Evolutionary conservation across 2,888 invertebrate genomes (phyloP).

Genomic region (Schizotus pectinicornis): DNA sequence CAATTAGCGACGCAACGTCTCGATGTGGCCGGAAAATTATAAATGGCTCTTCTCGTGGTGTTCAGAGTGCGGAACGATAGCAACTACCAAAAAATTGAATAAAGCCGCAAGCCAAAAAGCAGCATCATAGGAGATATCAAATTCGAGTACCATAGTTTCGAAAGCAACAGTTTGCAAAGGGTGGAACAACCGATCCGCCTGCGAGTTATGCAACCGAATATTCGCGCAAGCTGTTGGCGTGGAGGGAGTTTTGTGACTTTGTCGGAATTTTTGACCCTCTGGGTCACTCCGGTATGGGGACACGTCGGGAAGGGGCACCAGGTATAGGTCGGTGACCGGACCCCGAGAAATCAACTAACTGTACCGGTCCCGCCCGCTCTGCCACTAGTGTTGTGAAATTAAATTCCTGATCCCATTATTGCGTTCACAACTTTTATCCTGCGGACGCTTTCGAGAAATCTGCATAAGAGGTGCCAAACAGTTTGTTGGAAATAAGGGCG

Average conservation of each 20-base stretch:
- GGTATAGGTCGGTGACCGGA: constrained; percentile 22
- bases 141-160: no score
- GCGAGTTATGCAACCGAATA: constrained; percentile 20
- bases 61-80: background rate
- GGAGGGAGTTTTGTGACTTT: background rate
- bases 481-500: background rate
- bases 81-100: constrained; percentile 12
- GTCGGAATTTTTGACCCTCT: background rate
- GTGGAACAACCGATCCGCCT: constrained; percentile 13
- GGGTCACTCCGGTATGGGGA: no score
- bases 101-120: background rate
- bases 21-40: no score
- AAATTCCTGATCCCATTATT: constrained; percentile 20
- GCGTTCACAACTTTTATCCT: constrained; percentile 1
- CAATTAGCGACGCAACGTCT: background rate
- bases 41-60: background rate
- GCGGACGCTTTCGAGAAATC: background rate
- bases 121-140: no score
- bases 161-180: no score
- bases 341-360: constrained; percentile 12
- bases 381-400: constrained; percentile 16
- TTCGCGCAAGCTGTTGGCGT: background rate
- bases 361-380: constrained; percentile 20
- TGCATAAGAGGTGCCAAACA: background rate
- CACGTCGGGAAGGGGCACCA: constrained; percentile 4